These are phyloP conservation scores for Ditylenchus weischeri DNA, from an alignment of 2,888 invertebrate species.

Conservation along the genomic window DNA sequence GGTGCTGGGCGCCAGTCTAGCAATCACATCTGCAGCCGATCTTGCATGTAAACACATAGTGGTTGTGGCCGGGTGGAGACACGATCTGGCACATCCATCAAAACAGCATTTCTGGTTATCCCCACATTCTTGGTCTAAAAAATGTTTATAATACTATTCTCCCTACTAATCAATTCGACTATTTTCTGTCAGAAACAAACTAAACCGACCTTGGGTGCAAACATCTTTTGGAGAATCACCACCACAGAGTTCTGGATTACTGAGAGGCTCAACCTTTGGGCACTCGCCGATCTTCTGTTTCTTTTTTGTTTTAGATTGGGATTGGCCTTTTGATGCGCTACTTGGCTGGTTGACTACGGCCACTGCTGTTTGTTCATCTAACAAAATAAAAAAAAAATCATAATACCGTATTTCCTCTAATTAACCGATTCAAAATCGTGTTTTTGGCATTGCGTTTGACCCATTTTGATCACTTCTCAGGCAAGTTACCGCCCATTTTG, in stretches of 20 bases:
- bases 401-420: neutral
- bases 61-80: slow-evolving; percentile 22
- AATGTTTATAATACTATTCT: neutral
- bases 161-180: too few species aligned
- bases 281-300: slow-evolving; percentile 8
- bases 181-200: too few species aligned
- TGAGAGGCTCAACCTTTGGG: neutral
- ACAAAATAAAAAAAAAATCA: neutral
- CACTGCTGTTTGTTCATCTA: slow-evolving; percentile 8
- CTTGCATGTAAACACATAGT: slow-evolving; percentile 29
- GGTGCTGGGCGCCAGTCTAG: neutral
- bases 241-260: slow-evolving; percentile 19
- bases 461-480: too few species aligned
- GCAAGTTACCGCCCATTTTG: too few species aligned
- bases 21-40: slow-evolving; percentile 19
- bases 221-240: slow-evolving; percentile 13
- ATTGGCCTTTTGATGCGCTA: neutral
- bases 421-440: too few species aligned
- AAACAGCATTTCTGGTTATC: slow-evolving; percentile 17
- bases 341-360: neutral
- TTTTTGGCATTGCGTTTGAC: too few species aligned
- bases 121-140: slow-evolving; percentile 22
- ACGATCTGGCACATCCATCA: slow-evolving; percentile 11
- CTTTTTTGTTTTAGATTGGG: neutral
- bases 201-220: slow-evolving; percentile 25